Evolutionary conservation across 2,113 vertebrate species (phyloP).

Genomic region (Syngnathus typhle): DNA sequence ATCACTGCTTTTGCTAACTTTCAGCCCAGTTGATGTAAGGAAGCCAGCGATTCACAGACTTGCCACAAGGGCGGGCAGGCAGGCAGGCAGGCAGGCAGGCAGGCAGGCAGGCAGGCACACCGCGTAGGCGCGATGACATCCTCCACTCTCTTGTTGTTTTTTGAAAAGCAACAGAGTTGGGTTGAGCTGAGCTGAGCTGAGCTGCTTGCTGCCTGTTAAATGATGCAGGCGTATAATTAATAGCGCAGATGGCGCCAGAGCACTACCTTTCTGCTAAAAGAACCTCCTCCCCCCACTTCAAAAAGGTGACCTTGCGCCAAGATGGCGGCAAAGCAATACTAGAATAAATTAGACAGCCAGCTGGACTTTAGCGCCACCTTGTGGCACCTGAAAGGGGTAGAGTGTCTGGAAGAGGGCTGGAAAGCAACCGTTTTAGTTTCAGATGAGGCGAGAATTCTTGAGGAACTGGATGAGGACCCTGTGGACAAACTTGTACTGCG

Average conservation of each 20-base stretch:
- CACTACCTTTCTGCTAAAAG: too few species aligned
- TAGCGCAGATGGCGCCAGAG: too few species aligned
- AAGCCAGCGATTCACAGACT: background rate
- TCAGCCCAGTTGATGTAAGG: too few species aligned
- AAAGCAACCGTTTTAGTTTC: conserved; percentile 22
- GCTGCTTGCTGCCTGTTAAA: too few species aligned
- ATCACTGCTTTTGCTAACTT: background rate
- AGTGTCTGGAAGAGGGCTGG: background rate
- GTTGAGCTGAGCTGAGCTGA: too few species aligned
- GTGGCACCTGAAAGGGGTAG: background rate
- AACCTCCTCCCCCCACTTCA: too few species aligned
- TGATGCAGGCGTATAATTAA: too few species aligned
- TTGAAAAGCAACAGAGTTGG: background rate
- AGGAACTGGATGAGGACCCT: conserved; percentile 92
- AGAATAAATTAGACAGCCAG: background rate
- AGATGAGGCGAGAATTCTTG: conserved; percentile 91
- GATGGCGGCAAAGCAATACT: too few species aligned
- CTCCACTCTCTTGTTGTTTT: background rate
- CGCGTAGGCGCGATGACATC: background rate
- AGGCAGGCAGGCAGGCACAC: too few species aligned
- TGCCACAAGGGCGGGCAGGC: too few species aligned
- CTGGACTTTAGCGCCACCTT: background rate
- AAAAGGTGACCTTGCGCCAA: too few species aligned
- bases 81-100: too few species aligned
- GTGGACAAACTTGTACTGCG: conserved; percentile 93